Base-by-base conservation (phyloP, 2,797 vertebrate genomes). In the Chelon auratus region DNA sequence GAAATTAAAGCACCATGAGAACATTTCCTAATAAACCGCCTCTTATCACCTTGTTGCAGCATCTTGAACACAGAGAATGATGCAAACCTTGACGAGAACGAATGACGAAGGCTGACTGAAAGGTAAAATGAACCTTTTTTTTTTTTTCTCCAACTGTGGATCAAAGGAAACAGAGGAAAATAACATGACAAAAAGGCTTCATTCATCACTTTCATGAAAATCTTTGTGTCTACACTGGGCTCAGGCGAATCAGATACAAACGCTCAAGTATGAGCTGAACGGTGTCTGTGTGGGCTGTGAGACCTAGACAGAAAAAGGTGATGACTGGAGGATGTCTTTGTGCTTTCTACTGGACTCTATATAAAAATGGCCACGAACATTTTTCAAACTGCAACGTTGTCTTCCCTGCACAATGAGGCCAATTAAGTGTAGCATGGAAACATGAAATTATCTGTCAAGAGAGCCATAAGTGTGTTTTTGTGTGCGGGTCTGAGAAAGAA, bases 361-460 rank as follows among this genome's bases (percentile, higher is more conserved):
- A 67, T 64, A 80, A 58, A 85, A 85, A 79, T 39, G 48, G 72
- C 65, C 75, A 56, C 70, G 43, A 70, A 87, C 51, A 80, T 72
- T 67, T 13, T 68, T 37, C 62, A 80, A 82, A 78, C 67, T 62
- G 42, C 63, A 82, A 58, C 33, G 36, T 52, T 39, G 72, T 74
- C 78, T 78, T 75, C 54, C 51, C 47, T 79, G 80, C 62, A 75
- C 68, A 72, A 59, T 78, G 64, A 63, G 68, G 62, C 68, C 78
- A 89, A 88, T 84, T 86, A 90, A 77, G 45, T 6, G 53, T 56
- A 68, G 65, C 47, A 70, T 67, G 67, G 51, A 80, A 83, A 87
- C 72, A 76, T 52, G 43, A 76, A 67, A 77, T 54, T 61, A 9
- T 67, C 45, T 68, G 75, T 77, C 62, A 62, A 67, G 67, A 74